Conservation (phyloP, 2,888 invertebrate species). For the Pollenia griseotomentosa region DNA sequence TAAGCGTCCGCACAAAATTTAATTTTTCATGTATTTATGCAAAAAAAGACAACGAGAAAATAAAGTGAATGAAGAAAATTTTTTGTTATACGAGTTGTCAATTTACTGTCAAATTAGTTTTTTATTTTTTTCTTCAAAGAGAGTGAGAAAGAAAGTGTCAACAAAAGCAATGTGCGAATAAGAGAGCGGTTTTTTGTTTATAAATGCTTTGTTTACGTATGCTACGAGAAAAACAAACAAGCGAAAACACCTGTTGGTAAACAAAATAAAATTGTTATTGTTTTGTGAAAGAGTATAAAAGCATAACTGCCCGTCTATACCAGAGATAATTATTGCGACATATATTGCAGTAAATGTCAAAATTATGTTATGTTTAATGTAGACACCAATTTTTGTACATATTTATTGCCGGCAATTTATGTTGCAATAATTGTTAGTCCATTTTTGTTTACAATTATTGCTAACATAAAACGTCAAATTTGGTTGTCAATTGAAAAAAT, state of each 20-base stretch:
- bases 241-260: constrained; percentile 41
- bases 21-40: constrained; percentile 66
- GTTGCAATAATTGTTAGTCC: no score
- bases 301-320: no score
- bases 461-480: no score
- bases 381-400: no score
- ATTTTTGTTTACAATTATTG: no score
- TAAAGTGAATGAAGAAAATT: constrained; percentile 53
- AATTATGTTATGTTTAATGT: no score
- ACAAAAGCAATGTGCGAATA: constrained; percentile 8
- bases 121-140: constrained; percentile 7
- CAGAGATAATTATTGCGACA: no score
- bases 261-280: constrained; percentile 24
- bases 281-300: background rate
- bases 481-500: no score
- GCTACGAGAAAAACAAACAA: constrained; percentile 53
- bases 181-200: constrained; percentile 60
- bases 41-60: constrained; percentile 61
- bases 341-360: no score
- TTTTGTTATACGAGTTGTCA: constrained; percentile 55
- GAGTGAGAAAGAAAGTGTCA: constrained; percentile 10
- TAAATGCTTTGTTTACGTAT: constrained; percentile 60
- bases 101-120: constrained; percentile 54
- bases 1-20: constrained; percentile 50
- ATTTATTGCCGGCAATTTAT: no score